Conservation (phyloP, 2,113 vertebrate species). For the Lanius ludovicianus region DNA sequence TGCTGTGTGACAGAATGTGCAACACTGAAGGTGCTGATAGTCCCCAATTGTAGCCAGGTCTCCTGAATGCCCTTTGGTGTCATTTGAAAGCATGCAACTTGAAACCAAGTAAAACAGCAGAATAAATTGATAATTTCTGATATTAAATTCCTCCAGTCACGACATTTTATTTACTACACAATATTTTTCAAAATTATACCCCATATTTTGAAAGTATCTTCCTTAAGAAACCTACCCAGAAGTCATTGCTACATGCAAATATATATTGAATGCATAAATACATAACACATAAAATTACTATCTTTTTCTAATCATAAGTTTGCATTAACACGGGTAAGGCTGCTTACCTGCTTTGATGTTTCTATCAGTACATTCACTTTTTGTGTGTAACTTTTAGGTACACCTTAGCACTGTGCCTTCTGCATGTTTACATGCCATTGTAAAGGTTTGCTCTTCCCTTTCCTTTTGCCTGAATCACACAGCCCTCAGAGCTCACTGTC, state of each 20-base stretch:
- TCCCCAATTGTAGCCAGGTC: neutral
- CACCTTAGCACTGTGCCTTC: neutral
- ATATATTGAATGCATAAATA: neutral
- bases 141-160: neutral
- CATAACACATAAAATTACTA: neutral
- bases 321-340: neutral
- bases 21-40: neutral
- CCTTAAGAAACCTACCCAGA: neutral
- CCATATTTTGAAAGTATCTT: neutral
- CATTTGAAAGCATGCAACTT: neutral
- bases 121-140: neutral
- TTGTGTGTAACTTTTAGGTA: neutral
- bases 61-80: neutral
- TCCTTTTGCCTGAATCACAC: rapidly evolving
- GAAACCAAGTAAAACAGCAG: neutral
- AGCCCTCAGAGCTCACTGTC: neutral
- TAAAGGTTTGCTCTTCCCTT: neutral
- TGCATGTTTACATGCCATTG: rapidly evolving
- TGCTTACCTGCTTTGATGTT: neutral
- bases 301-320: neutral
- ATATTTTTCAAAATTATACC: neutral
- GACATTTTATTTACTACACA: neutral
- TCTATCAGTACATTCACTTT: neutral
- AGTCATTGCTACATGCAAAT: neutral
- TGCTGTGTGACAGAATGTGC: neutral